These are phyloP conservation scores for Oncopeltus fasciatus DNA, from an alignment of 1,140 invertebrate species.

Conservation along the genomic window DNA sequence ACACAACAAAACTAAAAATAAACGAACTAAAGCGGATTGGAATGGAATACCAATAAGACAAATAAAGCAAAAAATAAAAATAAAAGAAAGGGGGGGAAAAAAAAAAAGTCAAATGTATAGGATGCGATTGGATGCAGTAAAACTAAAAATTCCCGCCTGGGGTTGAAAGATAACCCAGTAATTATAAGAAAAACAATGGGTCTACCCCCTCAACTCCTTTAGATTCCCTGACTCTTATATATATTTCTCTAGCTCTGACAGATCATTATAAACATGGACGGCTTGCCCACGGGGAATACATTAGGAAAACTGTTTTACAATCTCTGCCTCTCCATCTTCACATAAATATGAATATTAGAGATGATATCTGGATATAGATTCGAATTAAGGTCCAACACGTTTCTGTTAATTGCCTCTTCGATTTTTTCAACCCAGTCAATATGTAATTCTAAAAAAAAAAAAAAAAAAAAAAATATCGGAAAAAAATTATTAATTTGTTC, in stretches of 20 bases:
- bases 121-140: too few relatives aligned
- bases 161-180: neutral
- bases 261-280: too few relatives aligned
- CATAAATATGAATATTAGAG: constrained; percentile 10
- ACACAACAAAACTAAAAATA: too few relatives aligned
- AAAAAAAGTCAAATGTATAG: too few relatives aligned
- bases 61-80: too few relatives aligned
- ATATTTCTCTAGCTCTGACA: constrained; percentile 1
- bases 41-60: too few relatives aligned
- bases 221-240: neutral
- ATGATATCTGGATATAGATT: neutral
- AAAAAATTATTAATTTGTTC: too few relatives aligned
- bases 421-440: neutral
- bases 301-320: constrained; percentile 3
- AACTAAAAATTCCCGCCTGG: too few relatives aligned
- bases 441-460: neutral
- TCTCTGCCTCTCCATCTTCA: neutral
- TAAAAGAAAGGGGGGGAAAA: too few relatives aligned
- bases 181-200: constrained; percentile 6
- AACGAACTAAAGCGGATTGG: too few relatives aligned
- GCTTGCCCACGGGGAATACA: neutral
- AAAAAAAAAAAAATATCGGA: neutral
- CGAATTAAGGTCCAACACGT: constrained; percentile 4
- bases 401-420: neutral
- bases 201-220: neutral